Conservation (phyloP, 1,140 invertebrate species). For the Papilio glaucus region DNA sequence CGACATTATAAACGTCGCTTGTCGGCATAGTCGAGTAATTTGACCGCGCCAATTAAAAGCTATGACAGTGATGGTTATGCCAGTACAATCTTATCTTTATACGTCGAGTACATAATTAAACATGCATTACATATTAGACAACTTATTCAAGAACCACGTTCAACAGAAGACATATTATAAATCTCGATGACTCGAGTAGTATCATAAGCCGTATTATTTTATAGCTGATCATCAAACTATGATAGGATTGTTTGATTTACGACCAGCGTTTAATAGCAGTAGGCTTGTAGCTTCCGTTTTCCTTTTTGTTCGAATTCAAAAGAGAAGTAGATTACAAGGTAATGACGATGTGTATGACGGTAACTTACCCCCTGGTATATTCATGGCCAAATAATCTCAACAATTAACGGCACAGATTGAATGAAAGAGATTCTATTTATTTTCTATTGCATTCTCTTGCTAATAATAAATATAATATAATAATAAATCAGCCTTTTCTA, state of each 20-base stretch:
- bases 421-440: no score
- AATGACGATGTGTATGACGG: no score
- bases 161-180: neutral
- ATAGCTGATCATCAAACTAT: neutral
- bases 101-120: constrained; percentile 1
- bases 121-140: neutral
- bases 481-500: no score
- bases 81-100: neutral
- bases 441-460: no score
- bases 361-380: no score
- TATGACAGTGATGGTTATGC: constrained; percentile 24
- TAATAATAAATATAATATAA: neutral
- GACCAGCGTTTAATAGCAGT: neutral
- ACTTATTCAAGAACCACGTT: neutral
- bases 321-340: no score
- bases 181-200: neutral
- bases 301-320: neutral
- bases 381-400: no score
- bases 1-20: constrained; percentile 20
- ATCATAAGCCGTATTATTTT: neutral
- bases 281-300: neutral
- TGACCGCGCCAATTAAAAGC: constrained; percentile 30
- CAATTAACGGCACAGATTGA: no score
- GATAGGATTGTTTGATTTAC: no score
- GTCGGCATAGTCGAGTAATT: neutral